Evolutionary conservation across 2,113 vertebrate species (phyloP).

Genomic region (Nibea coibor): DNA sequence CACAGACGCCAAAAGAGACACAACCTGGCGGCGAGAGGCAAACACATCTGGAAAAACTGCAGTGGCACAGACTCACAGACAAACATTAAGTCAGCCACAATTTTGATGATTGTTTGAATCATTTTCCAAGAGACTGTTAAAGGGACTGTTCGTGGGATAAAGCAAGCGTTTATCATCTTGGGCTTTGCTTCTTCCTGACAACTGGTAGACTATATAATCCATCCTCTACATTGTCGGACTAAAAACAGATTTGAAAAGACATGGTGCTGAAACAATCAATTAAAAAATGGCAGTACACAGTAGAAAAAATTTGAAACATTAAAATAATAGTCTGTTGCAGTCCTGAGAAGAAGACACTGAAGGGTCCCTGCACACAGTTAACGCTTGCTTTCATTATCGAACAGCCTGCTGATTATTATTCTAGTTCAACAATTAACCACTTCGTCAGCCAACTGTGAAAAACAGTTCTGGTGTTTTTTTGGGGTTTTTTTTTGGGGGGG

Average conservation of each 20-base stretch:
- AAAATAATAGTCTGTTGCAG: neutral
- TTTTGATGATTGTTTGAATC: neutral
- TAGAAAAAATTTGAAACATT: neutral
- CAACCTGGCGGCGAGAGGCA: neutral
- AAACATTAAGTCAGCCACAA: neutral
- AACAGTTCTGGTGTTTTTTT: neutral
- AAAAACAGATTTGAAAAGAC: neutral
- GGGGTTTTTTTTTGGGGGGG: too few relatives aligned
- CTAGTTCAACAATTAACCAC: neutral
- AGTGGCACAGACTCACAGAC: neutral
- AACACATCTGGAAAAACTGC: neutral
- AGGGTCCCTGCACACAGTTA: neutral
- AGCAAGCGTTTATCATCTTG: neutral
- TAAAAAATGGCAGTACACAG: neutral
- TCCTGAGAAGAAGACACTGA: neutral
- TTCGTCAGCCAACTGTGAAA: neutral
- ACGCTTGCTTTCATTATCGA: neutral
- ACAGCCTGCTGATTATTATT: neutral
- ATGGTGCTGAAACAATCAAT: too few relatives aligned
- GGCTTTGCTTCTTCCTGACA: neutral
- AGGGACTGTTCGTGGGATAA: neutral
- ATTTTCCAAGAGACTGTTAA: too few relatives aligned
- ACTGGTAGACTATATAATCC: neutral
- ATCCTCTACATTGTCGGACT: neutral
- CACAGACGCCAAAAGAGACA: constrained; percentile 4